Conservation (phyloP, 2,888 invertebrate genomes). For the Caenorhabditis zanzibari region DNA sequence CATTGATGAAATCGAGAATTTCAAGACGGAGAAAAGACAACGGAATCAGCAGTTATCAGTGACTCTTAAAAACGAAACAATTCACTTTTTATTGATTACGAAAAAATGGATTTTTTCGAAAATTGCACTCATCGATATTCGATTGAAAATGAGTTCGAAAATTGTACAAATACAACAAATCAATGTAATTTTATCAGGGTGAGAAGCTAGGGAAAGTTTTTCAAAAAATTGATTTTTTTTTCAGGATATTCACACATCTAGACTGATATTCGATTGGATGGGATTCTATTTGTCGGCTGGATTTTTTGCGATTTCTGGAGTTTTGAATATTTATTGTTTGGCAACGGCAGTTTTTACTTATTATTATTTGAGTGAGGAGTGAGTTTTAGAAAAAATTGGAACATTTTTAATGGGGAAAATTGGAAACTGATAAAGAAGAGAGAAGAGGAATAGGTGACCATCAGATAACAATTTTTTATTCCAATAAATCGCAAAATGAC, state of each 20-base stretch:
- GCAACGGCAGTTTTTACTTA: constrained; percentile 14
- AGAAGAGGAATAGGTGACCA: no score
- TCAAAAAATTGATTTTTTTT: background rate
- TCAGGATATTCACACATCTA: constrained; percentile 5
- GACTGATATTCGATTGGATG: constrained; percentile 17
- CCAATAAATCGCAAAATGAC: no score
- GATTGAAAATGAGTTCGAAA: constrained; percentile 14
- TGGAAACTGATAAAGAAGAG: background rate
- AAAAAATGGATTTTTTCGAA: constrained; percentile 29
- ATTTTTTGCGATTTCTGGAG: constrained; percentile 9
- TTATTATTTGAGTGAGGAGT: constrained; percentile 26
- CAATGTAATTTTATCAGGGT: constrained; percentile 42
- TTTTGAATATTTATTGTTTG: constrained; percentile 30
- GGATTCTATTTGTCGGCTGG: constrained; percentile 19
- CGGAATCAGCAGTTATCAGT: constrained; percentile 40
- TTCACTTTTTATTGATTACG: constrained; percentile 27
- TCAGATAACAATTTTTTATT: no score
- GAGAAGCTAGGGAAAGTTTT: background rate
- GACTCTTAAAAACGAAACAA: constrained; percentile 8
- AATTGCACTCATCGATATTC: constrained; percentile 40
- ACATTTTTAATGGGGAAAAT: background rate
- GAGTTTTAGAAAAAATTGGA: background rate
- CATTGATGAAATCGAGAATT: constrained; percentile 40
- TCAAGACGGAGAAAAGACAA: constrained; percentile 13
- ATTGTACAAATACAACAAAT: constrained; percentile 37